A percentile compares a stretch with the other conserved stretches of the same genome.
Conservation (phyloP, 2,888 invertebrate species). For the Platycheirus albimanus region DNA sequence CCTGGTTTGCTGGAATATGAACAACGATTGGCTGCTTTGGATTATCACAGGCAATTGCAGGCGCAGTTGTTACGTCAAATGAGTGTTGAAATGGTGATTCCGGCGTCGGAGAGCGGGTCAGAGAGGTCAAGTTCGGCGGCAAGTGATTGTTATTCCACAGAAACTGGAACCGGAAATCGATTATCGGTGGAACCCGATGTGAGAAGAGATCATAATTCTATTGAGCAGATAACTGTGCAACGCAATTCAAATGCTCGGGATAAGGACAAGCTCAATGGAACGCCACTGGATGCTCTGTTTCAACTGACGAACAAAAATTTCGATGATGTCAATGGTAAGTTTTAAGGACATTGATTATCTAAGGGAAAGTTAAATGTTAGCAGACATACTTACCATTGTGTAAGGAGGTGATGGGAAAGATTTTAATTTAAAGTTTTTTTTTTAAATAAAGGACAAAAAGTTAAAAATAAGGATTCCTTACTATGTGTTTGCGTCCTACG, state of each 20-base stretch:
- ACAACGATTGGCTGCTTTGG: slow-evolving; percentile 85
- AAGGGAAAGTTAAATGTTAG: no score
- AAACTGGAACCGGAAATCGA: slow-evolving; percentile 83
- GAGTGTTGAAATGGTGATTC: slow-evolving; percentile 82
- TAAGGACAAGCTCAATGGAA: slow-evolving; percentile 84
- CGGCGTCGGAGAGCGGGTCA: slow-evolving; percentile 86
- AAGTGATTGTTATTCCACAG: slow-evolving; percentile 89
- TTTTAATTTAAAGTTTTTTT: no score
- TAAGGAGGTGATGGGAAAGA: no score
- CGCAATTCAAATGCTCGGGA: slow-evolving; percentile 77
- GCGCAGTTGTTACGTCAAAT: slow-evolving; percentile 84
- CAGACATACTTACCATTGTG: no score
- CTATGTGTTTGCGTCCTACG: no score
- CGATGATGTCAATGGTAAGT: slow-evolving; percentile 93
- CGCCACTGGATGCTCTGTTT: slow-evolving; percentile 96
- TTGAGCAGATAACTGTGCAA: slow-evolving; percentile 74
- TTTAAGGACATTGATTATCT: no score
- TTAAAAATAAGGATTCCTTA: no score
- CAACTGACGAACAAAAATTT: slow-evolving; percentile 99
- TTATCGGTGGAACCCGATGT: slow-evolving; percentile 76
- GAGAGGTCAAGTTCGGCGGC: slow-evolving; percentile 88
- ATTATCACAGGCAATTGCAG: slow-evolving; percentile 85
- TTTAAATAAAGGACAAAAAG: no score
- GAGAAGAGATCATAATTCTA: slow-evolving; percentile 20
- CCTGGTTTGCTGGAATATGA: slow-evolving; percentile 86